These are phyloP conservation scores for Teinopalpus imperialis DNA, from an alignment of 2,888 invertebrate species.

Conservation along the genomic window DNA sequence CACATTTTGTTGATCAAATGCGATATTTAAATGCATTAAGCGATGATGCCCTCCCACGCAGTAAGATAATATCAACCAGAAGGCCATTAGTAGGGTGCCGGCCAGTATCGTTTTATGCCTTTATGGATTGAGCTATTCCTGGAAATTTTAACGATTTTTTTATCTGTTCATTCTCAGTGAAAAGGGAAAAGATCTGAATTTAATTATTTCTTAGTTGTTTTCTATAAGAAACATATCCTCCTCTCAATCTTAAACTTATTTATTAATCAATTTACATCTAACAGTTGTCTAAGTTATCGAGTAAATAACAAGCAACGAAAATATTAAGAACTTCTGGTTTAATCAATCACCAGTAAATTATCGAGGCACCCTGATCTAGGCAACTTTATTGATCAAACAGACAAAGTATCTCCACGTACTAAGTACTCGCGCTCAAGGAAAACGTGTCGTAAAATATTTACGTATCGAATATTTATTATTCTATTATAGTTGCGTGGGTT, in stretches of 20 bases:
- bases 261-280: too few relatives aligned
- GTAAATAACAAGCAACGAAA: too few relatives aligned
- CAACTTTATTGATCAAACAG: conserved; percentile 13
- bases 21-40: conserved; percentile 12
- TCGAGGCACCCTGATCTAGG: conserved; percentile 10
- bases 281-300: too few relatives aligned
- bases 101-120: too few relatives aligned
- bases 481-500: conserved; percentile 3
- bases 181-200: too few relatives aligned
- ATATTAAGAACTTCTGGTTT: conserved; percentile 12
- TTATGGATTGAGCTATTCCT: too few relatives aligned
- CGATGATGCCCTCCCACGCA: conserved; percentile 4
- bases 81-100: too few relatives aligned
- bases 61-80: conserved; percentile 1
- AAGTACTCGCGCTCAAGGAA: conserved; percentile 16
- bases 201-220: too few relatives aligned
- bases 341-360: neutral
- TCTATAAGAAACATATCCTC: too few relatives aligned
- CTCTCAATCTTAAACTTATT: too few relatives aligned
- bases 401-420: neutral
- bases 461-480: conserved; percentile 7
- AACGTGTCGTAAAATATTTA: conserved; percentile 17
- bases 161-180: too few relatives aligned
- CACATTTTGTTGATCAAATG: neutral
- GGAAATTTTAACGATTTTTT: too few relatives aligned